Percentiles rank a stretch among this genome's conserved stretches.
These are phyloP conservation scores for Coreoperca whiteheadi DNA, from an alignment of 2,113 vertebrate genomes.

Conservation along the genomic window DNA sequence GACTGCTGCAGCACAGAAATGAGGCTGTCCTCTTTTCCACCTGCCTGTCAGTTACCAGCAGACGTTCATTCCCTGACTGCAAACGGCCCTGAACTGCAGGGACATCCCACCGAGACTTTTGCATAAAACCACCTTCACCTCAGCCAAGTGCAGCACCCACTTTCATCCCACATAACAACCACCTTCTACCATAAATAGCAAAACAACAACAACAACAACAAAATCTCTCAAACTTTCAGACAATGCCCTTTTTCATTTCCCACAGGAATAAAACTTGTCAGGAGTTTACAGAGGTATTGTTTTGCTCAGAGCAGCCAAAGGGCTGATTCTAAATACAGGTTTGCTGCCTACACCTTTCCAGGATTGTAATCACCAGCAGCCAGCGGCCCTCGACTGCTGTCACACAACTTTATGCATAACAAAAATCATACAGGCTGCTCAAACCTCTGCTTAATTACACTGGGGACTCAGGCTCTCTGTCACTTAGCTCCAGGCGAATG, in stretches of 20 bases:
- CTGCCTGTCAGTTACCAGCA: conserved; percentile 67
- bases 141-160: conserved; percentile 13
- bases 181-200: conserved; percentile 11
- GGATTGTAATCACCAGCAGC: conserved; percentile 39
- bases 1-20: conserved; percentile 52
- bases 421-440: conserved; percentile 43
- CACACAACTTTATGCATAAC: conserved; percentile 42
- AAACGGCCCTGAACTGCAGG: conserved; percentile 31
- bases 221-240: conserved; percentile 36
- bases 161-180: conserved; percentile 44
- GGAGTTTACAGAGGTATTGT: conserved; percentile 42
- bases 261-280: conserved; percentile 33
- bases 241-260: conserved; percentile 40
- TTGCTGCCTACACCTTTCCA: conserved; percentile 41
- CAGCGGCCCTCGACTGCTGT: conserved; percentile 25
- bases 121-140: conserved; percentile 24
- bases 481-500: conserved; percentile 58
- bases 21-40: conserved; percentile 66
- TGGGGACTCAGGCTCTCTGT: conserved; percentile 48
- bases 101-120: conserved; percentile 11
- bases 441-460: conserved; percentile 65
- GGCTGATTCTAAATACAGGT: conserved; percentile 59
- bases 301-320: conserved; percentile 44
- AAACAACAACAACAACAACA: conserved; percentile 42
- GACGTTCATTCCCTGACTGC: conserved; percentile 33